Conservation (phyloP, 2,113 vertebrate genomes). For the Paratilapia polleni region DNA sequence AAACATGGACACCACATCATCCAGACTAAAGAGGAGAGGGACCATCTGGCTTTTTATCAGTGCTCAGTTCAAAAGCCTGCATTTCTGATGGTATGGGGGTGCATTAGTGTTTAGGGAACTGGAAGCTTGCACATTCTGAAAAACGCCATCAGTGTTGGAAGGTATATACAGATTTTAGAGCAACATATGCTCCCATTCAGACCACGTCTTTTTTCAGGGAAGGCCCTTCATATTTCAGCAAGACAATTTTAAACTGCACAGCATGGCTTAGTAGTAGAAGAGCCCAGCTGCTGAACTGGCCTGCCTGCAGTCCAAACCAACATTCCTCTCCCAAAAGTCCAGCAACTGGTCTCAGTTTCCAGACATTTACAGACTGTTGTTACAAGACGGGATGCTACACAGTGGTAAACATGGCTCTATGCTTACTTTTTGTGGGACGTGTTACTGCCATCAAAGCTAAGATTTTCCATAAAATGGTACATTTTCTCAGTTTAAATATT, state of each 20-base stretch:
- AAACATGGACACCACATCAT: no score
- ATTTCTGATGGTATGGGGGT: no score
- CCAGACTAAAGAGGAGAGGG: neutral
- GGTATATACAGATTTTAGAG: neutral
- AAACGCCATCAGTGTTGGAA: neutral
- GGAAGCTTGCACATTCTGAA: neutral
- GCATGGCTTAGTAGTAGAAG: neutral
- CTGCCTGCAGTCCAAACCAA: conserved; percentile 2
- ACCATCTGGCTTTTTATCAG: neutral
- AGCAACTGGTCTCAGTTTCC: neutral
- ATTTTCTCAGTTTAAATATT: neutral
- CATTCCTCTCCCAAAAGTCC: no score
- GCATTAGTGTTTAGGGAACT: no score
- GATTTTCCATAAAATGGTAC: neutral
- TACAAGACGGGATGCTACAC: neutral
- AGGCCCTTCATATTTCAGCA: no score
- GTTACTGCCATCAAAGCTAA: neutral
- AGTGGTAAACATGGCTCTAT: neutral
- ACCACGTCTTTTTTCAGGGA: no score
- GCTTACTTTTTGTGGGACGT: neutral
- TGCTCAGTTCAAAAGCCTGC: no score
- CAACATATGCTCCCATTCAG: neutral
- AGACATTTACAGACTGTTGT: neutral
- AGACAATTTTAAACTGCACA: neutral
- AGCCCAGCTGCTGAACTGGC: neutral